phyloP scores from a whole-genome alignment of 2,113 vertebrate genomes.

The Gymnocephalus cernua region DNA sequence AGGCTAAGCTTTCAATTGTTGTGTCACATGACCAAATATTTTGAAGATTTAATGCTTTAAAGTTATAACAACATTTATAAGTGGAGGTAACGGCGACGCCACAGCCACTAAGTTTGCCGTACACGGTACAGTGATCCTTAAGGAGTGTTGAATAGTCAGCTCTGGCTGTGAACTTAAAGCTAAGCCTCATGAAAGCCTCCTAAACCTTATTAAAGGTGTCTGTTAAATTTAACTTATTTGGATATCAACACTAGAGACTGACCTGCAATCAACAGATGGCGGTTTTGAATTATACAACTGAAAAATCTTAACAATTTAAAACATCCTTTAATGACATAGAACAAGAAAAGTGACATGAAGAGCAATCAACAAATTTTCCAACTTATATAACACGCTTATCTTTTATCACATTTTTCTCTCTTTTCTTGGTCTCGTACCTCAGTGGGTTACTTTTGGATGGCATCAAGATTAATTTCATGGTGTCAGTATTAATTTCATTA shows the following conservation, averaged over 20 bases:
- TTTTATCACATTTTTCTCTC: background rate
- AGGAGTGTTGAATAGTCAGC: background rate
- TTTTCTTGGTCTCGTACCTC: conserved; percentile 15
- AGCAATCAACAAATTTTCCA: background rate
- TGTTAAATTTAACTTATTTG: background rate
- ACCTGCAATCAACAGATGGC: background rate
- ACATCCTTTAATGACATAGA: background rate
- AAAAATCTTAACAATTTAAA: background rate
- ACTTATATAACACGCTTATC: background rate
- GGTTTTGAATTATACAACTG: background rate
- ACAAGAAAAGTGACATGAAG: conserved; percentile 13
- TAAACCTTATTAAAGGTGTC: background rate
- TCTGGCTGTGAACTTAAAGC: background rate
- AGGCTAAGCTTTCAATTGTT: too few species aligned
- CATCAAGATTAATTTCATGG: conserved; percentile 41
- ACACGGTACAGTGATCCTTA: too few species aligned
- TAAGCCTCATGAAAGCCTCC: too few species aligned
- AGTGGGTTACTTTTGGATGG: conserved; percentile 27
- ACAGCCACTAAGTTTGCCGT: too few species aligned
- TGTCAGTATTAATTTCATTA: conserved; percentile 42
- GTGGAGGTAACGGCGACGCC: too few species aligned
- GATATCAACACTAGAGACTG: background rate
- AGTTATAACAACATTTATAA: too few species aligned
- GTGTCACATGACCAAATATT: too few species aligned
- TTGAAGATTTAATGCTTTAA: too few species aligned